Percentiles rank a stretch among this genome's conserved stretches.
Evolutionary conservation across 2,113 vertebrate species (phyloP).

Genomic region (Chrysemys picta): DNA sequence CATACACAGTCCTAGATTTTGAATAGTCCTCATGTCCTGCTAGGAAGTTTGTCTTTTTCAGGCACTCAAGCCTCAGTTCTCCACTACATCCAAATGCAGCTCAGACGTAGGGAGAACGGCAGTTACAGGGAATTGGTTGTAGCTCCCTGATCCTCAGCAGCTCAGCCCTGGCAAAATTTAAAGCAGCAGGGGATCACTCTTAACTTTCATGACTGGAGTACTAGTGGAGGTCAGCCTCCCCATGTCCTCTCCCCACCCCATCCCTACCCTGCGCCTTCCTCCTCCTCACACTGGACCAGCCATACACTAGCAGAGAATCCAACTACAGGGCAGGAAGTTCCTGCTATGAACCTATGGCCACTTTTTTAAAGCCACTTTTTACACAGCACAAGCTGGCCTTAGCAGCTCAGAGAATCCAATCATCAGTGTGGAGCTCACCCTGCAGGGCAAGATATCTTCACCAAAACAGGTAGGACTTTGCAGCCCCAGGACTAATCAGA

Average conservation of each 20-base stretch:
- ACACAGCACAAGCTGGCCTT: neutral
- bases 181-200: neutral
- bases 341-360: neutral
- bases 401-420: neutral
- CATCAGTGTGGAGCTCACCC: neutral
- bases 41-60: neutral
- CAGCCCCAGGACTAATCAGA: neutral
- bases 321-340: neutral
- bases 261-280: neutral
- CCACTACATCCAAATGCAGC: neutral
- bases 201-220: neutral
- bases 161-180: neutral
- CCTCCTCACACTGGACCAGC: neutral
- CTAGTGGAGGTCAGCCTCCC: neutral
- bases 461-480: neutral
- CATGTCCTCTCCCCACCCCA: neutral
- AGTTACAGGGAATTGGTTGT: neutral
- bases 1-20: rapidly evolving
- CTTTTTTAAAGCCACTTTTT: neutral
- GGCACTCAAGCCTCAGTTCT: neutral
- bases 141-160: neutral
- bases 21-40: neutral
- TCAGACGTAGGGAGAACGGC: neutral
- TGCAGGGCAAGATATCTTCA: neutral
- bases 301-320: neutral